Base-by-base conservation (phyloP, 2,797 vertebrate species). In the Propithecus perrieri region DNA sequence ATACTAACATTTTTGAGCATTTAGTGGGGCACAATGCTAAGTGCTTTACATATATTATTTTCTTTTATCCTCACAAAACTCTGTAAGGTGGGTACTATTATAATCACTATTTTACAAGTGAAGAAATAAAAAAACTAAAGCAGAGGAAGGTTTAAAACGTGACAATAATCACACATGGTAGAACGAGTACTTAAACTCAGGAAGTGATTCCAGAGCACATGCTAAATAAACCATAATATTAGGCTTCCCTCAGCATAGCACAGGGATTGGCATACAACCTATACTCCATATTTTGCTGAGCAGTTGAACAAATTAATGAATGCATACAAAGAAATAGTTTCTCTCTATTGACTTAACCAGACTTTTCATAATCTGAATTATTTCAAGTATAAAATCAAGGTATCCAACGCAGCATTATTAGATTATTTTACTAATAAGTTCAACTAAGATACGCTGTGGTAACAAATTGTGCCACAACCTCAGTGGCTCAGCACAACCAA, bases 61-160 rank as follows among this genome's bases (percentile, higher is more conserved):
- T 55, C 65, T 69, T 92, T 94, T 69, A 59, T 74, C 57, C 43
- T 67, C 75, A 92, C n/a, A 79, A 90, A 91, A 63, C n/a, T 91
- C 57, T 24, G 6, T 84, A 79, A 76, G 30, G 7, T 67, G 46
- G 41, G 33, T 71, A 35, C 17, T 87, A 63, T 41, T 72, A 61
- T 28, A 84, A 63, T 12, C 41, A 33, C 26, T 67, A 9, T 91
- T 89, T 85, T 88, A 28, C 33, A 48, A 94, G 50, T 65, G 26
- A 89, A 59, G 41, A 84, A 46, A 65, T 84, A 75, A 48, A 74
- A 61, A 79, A 69, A n/a, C 15, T 14, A 84, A 92, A 57, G 15
- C 33, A 55, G 10, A 50, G 43, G 41, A 75, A 72, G 17, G 35
- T 92, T 63, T 41, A 67, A 53, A 57, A 46, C 4, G 13, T 28